A percentile compares a stretch with the other conserved stretches of the same genome.
These are phyloP conservation scores for Watsonalla binaria DNA, from an alignment of 2,888 invertebrate genomes.

Conservation along the genomic window DNA sequence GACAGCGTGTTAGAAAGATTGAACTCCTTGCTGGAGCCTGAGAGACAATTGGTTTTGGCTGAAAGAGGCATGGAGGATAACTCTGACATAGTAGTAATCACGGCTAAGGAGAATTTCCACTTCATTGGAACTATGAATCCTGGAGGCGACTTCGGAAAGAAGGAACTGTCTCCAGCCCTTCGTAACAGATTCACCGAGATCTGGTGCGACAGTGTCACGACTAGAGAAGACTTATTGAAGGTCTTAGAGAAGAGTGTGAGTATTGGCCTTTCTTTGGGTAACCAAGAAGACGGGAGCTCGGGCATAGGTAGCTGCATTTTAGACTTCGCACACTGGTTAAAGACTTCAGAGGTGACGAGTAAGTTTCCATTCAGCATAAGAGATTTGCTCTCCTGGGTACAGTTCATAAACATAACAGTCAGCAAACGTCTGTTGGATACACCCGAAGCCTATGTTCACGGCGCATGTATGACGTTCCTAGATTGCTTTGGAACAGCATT, in stretches of 20 bases:
- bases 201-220: slow-evolving; percentile 92
- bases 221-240: slow-evolving; percentile 84
- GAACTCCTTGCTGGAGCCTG: slow-evolving; percentile 96
- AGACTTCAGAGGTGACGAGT: slow-evolving; percentile 83
- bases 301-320: slow-evolving; percentile 85
- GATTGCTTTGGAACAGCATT: slow-evolving; percentile 94
- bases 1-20: slow-evolving; percentile 98
- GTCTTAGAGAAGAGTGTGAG: slow-evolving; percentile 90
- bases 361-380: slow-evolving; percentile 93
- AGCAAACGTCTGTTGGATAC: slow-evolving; percentile 61
- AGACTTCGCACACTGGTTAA: slow-evolving; percentile 89
- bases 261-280: slow-evolving; percentile 71
- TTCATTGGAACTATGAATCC: slow-evolving; percentile 99
- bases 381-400: slow-evolving; percentile 94
- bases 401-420: slow-evolving; percentile 87
- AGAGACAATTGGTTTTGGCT: slow-evolving; percentile 91
- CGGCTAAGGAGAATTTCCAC: slow-evolving; percentile 87
- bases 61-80: slow-evolving; percentile 89
- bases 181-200: slow-evolving; percentile 99
- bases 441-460: slow-evolving; percentile 89
- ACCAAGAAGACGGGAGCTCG: slow-evolving; percentile 72
- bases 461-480: slow-evolving; percentile 93
- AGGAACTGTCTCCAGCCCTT: slow-evolving; percentile 97
- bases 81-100: slow-evolving; percentile 78
- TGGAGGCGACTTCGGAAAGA: slow-evolving; percentile 99